Evolutionary conservation across 2,888 invertebrate genomes (phyloP).

Genomic region (Hemaris fuciformis): DNA sequence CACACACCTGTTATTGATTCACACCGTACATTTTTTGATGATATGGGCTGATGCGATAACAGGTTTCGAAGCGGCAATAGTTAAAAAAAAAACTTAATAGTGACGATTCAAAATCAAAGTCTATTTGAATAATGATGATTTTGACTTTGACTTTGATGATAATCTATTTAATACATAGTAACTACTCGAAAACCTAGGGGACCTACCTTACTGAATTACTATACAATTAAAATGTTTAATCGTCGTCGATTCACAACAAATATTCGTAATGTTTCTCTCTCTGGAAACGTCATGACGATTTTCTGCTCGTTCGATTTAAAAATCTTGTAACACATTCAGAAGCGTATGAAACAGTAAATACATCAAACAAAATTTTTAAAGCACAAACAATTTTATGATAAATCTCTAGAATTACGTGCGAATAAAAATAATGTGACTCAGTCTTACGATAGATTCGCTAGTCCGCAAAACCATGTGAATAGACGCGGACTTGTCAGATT

Average conservation of each 20-base stretch:
- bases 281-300: background rate
- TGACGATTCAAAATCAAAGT: no score
- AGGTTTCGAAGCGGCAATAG: no score
- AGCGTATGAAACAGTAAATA: slow-evolving; percentile 10
- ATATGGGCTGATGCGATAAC: no score
- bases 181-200: no score
- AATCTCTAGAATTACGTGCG: background rate
- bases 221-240: background rate
- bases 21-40: no score
- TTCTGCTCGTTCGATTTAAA: background rate
- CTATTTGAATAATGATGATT: no score
- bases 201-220: no score
- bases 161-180: no score
- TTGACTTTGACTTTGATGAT: no score
- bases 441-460: background rate
- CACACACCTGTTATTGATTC: no score
- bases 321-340: background rate
- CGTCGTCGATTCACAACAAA: background rate
- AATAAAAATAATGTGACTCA: slow-evolving; percentile 3
- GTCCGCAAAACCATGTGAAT: background rate
- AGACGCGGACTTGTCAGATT: background rate
- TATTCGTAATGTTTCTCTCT: background rate
- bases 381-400: slow-evolving; percentile 15
- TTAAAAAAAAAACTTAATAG: no score
- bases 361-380: slow-evolving; percentile 5